Evolutionary conservation across 64 coral and sea anemone species (phyloP).

Genomic region (Astreopora myriophthalma): DNA sequence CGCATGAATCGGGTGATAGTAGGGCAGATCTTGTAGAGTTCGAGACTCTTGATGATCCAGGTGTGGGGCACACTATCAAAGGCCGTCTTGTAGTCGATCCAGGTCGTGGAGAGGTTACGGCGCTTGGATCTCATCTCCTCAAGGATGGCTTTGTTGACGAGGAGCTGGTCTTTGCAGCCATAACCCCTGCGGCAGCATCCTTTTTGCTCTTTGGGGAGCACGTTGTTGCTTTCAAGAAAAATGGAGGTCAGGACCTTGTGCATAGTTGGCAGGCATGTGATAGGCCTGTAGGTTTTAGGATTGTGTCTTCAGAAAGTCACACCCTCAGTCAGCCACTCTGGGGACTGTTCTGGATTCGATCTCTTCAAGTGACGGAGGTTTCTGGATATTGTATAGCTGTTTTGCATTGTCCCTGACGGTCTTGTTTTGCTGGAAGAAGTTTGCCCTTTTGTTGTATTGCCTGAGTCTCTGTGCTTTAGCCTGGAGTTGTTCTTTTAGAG

Average conservation of each 20-base stretch:
- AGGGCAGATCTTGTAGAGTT: not conserved
- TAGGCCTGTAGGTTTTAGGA: conserved; percentile 7
- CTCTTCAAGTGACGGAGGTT: not conserved
- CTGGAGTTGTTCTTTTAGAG: not conserved
- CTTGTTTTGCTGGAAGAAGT: not conserved
- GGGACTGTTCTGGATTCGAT: not conserved
- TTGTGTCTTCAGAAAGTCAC: not conserved
- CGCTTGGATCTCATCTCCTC: not conserved
- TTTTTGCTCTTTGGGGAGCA: not conserved
- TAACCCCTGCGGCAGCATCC: not conserved
- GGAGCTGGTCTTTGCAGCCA: conserved; percentile 17
- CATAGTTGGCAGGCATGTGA: not conserved
- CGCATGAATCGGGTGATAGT: not conserved
- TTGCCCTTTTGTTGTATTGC: not conserved
- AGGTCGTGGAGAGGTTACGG: not conserved
- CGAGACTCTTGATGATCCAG: conserved; percentile 15
- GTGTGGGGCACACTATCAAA: conserved; percentile 17
- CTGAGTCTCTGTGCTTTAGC: not conserved
- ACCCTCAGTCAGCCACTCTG: too few species aligned
- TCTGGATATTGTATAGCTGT: not conserved
- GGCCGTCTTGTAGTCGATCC: conserved; percentile 41
- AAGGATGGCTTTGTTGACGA: conserved; percentile 1
- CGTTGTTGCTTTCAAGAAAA: not conserved
- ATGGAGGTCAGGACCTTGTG: conserved; percentile 17
- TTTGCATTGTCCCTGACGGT: not conserved